Percentiles rank a stretch among this genome's conserved stretches.
phyloP scores from a whole-genome alignment of 2,797 vertebrate genomes.

The Poecilia velifera region DNA sequence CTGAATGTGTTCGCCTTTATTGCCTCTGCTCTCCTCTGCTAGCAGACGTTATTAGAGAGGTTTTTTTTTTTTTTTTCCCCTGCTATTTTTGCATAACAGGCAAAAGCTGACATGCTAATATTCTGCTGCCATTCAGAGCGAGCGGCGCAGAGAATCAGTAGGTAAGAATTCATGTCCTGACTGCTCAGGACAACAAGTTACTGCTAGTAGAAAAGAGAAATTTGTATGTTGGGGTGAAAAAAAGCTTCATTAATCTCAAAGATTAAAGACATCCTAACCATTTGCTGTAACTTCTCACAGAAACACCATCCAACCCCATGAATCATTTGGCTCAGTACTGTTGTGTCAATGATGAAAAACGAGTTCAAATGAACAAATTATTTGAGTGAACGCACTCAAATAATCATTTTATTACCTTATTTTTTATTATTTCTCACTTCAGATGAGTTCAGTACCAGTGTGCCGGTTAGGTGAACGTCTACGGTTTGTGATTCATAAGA shows the following conservation, averaged over 20 bases:
- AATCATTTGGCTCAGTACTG: not conserved
- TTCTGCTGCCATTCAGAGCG: conserved; percentile 28
- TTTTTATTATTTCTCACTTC: too few species aligned
- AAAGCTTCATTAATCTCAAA: not conserved
- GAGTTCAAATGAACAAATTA: too few species aligned
- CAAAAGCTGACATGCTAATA: conserved; percentile 44
- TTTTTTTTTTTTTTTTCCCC: not conserved
- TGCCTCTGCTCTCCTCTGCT: conserved; percentile 38
- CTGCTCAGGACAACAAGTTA: conserved; percentile 3
- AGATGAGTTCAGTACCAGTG: too few species aligned
- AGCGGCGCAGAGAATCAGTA: conserved; percentile 12
- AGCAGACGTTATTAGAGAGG: conserved; percentile 36
- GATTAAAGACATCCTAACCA: not conserved
- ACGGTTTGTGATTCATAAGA: too few species aligned
- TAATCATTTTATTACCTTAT: too few species aligned
- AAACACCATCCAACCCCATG: not conserved
- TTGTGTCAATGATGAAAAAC: too few species aligned
- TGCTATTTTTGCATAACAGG: conserved; percentile 52
- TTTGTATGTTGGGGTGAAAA: not conserved
- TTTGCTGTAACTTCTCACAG: not conserved
- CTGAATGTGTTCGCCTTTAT: conserved; percentile 57
- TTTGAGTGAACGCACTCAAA: too few species aligned
- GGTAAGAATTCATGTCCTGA: conserved; percentile 30
- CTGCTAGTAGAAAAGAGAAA: too few species aligned
- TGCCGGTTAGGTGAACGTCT: too few species aligned